Base-by-base conservation (phyloP, 2,113 vertebrate genomes). In the Dascyllus trimaculatus region DNA sequence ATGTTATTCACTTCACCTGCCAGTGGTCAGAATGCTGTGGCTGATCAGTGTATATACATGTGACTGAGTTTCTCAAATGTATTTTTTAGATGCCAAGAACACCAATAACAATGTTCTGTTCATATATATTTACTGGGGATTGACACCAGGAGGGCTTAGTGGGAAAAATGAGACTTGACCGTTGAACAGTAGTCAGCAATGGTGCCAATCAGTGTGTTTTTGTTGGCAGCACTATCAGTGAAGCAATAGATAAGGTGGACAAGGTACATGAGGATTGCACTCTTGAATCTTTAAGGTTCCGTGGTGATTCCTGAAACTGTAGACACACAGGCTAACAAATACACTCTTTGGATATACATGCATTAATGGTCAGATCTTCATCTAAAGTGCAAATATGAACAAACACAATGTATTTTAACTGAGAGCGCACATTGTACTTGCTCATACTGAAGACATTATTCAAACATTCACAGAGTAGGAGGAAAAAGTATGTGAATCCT, bases 221-320 rank as follows among this genome's bases (percentile, higher is more conserved):
- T 26, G 59, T 66, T 14, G 7, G 24, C 58, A 46, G 51, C 53
- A 38, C 57, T 52, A 67, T 78, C 49, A 54, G 54, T 25, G 53
- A 43, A 66, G 51, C 29, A 19, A 35, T 63, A 69, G 76, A 80
- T 84, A 79, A 73, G 45, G n/a, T 61, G 65, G 18, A 51, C 56
- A 70, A 69, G 54, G 54, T 65, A 38, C 78, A 71, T 58, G 62
- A 71, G 35, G 43, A 80, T n/a, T 45, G 51, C 26, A 67, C 3
- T 51, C 43, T 52, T 24, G 38, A 32, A 53, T 66, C 32, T 46
- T 22, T 56, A 48, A 49, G 18, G 40, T 4, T 43, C 40, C 40
- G 13, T 43, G 38, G 15, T 2, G n/a, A 24, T 71, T 71, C n/a
- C 45, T 29, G 43, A 6, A 43, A 11, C 51, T 29, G 1, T 21